These are phyloP conservation scores for Galago senegalensis DNA, from an alignment of 2,797 vertebrate genomes.

Conservation along the genomic window DNA sequence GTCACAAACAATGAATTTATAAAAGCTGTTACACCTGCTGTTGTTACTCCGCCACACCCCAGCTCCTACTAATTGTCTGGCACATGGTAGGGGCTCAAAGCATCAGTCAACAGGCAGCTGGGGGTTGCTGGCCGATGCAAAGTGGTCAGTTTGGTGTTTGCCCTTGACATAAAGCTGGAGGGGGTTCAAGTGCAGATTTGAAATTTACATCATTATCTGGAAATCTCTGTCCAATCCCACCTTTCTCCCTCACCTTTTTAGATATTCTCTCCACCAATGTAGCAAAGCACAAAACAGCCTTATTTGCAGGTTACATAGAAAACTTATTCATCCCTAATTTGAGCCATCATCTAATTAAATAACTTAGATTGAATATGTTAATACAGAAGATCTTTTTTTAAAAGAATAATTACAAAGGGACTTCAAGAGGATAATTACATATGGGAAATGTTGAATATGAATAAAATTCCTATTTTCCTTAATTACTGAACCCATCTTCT, in stretches of 20 bases:
- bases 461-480: slow-evolving; percentile 88
- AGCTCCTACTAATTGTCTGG: background rate
- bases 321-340: slow-evolving; percentile 89
- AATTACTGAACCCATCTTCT: slow-evolving; percentile 87
- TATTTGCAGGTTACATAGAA: slow-evolving; percentile 82
- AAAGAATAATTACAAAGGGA: slow-evolving; percentile 89
- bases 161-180: slow-evolving; percentile 54
- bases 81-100: background rate
- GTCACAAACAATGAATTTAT: background rate
- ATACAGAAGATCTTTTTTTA: slow-evolving; percentile 82
- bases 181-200: slow-evolving; percentile 35
- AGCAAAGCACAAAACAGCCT: slow-evolving; percentile 81
- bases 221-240: slow-evolving; percentile 25
- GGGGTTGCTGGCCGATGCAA: slow-evolving; percentile 23
- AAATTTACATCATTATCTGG: slow-evolving; percentile 75
- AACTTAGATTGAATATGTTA: slow-evolving; percentile 90
- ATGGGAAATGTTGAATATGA: slow-evolving; percentile 86
- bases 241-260: slow-evolving; percentile 44
- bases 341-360: slow-evolving; percentile 89
- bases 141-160: slow-evolving; percentile 28
- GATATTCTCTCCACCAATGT: slow-evolving; percentile 57
- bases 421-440: slow-evolving; percentile 90
- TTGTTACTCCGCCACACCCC: background rate
- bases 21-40: background rate
- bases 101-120: background rate